These are phyloP conservation scores for Myotis brandtii DNA, from an alignment of 2,113 vertebrate species.

Conservation along the genomic window DNA sequence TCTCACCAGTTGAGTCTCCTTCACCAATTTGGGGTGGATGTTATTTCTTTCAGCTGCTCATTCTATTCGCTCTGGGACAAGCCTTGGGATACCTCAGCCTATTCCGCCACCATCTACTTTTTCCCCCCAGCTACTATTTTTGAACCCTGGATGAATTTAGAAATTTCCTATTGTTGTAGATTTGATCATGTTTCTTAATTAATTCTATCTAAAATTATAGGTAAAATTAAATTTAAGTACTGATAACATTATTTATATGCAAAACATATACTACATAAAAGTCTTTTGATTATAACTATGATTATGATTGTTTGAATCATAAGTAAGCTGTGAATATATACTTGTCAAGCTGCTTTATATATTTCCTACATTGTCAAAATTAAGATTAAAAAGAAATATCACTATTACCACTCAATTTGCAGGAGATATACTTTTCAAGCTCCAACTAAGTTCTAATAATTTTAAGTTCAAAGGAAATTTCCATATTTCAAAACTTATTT, in stretches of 20 bases:
- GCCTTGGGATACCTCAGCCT: too few species aligned
- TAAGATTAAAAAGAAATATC: background rate
- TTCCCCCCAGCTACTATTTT: background rate
- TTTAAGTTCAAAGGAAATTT: slow-evolving; percentile 2
- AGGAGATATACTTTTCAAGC: background rate
- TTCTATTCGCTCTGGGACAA: too few species aligned
- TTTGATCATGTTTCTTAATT: background rate
- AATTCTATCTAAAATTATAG: background rate
- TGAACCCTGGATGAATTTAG: background rate
- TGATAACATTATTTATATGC: background rate
- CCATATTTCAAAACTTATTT: background rate
- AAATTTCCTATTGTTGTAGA: background rate
- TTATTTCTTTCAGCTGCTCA: too few species aligned
- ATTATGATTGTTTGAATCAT: background rate
- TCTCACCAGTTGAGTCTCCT: too few species aligned
- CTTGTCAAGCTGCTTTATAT: background rate
- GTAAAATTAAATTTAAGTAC: background rate
- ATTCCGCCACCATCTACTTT: too few species aligned
- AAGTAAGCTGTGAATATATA: background rate
- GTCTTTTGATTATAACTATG: background rate
- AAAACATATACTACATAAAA: background rate
- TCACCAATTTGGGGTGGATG: too few species aligned
- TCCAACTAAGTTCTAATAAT: background rate
- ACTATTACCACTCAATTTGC: background rate
- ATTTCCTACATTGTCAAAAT: background rate